phyloP scores from a whole-genome alignment of 2,888 invertebrate genomes.

The Branchellion lobata region DNA sequence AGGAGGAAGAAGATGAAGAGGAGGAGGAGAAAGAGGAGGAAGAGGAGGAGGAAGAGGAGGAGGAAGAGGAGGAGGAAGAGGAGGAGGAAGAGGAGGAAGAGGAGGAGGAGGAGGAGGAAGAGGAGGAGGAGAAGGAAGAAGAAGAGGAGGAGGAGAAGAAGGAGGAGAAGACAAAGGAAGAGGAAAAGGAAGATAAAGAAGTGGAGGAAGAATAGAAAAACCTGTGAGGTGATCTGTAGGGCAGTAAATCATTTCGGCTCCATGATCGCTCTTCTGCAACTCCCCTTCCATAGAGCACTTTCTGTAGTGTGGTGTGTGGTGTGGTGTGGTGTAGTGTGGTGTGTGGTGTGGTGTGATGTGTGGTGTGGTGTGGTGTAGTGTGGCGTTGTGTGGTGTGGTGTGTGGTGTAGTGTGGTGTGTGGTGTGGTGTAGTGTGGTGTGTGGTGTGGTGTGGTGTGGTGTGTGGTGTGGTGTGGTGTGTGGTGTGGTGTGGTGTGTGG shows the following conservation, averaged over 20 bases:
- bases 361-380: too few relatives aligned
- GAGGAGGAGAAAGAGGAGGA: not conserved
- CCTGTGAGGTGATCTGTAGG: constrained; percentile 55
- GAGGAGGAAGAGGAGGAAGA: not conserved
- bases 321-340: too few relatives aligned
- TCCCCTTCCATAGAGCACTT: constrained; percentile 59
- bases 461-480: too few relatives aligned
- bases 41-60: not conserved
- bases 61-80: not conserved
- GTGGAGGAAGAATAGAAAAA: not conserved
- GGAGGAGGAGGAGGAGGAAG: not conserved
- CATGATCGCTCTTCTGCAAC: constrained; percentile 53
- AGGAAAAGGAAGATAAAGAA: not conserved
- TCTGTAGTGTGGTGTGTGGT: too few relatives aligned
- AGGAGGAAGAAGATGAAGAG: not conserved
- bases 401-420: too few relatives aligned
- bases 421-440: too few relatives aligned
- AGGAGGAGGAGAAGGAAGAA: not conserved
- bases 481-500: too few relatives aligned
- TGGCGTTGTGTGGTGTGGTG: too few relatives aligned
- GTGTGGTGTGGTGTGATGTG: too few relatives aligned
- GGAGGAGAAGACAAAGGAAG: too few relatives aligned
- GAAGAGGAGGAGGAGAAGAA: not conserved
- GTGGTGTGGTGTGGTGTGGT: too few relatives aligned
- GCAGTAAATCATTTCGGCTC: constrained; percentile 56